These are phyloP conservation scores for Alces alces DNA, from an alignment of 2,113 vertebrate species.

Conservation along the genomic window DNA sequence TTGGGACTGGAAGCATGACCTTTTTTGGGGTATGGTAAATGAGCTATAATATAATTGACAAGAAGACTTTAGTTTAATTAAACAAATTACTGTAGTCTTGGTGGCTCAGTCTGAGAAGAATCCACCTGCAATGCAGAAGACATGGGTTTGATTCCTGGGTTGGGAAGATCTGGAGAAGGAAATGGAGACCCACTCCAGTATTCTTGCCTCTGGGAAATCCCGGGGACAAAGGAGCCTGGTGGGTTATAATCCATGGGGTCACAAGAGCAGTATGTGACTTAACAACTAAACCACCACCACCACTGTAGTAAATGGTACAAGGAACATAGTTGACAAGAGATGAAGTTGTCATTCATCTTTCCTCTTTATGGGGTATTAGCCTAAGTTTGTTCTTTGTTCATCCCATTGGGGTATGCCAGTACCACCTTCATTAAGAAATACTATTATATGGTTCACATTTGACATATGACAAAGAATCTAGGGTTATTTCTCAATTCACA, in stretches of 20 bases:
- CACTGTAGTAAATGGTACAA: background rate
- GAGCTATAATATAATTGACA: conserved; percentile 52
- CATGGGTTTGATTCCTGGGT: background rate
- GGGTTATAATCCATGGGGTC: background rate
- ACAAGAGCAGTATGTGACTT: background rate
- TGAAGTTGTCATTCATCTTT: conserved; percentile 14
- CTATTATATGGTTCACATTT: background rate
- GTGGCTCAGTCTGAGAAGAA: background rate
- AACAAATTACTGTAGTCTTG: conserved; percentile 22
- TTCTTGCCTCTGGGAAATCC: background rate
- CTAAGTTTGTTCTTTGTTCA: background rate
- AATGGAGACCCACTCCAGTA: background rate
- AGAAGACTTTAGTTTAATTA: conserved; percentile 43
- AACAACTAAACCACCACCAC: background rate
- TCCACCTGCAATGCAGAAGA: background rate
- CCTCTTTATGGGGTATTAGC: background rate
- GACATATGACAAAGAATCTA: background rate
- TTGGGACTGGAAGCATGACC: background rate
- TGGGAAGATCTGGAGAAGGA: background rate
- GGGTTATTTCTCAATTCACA: background rate
- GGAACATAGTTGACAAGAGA: background rate
- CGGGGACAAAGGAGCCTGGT: background rate
- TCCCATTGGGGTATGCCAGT: background rate
- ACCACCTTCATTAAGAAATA: conserved; percentile 29
- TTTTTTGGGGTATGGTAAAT: conserved; percentile 27